Percentiles rank a stretch among this genome's conserved stretches.
These are phyloP conservation scores for Clivina fossor DNA, from an alignment of 2,888 invertebrate genomes.

Conservation along the genomic window DNA sequence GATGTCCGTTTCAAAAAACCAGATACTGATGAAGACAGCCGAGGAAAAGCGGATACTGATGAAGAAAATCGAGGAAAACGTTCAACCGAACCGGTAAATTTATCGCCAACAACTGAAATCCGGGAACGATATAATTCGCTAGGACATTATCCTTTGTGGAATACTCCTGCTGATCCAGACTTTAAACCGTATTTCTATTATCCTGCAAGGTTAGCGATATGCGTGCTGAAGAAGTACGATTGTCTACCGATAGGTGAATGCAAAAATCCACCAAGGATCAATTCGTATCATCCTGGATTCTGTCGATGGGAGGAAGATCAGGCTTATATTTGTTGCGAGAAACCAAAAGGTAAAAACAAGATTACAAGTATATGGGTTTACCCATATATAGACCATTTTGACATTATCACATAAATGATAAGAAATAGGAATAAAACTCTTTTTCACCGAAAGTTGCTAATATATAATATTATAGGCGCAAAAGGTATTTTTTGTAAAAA, in stretches of 20 bases:
- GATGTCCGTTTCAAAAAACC: too few relatives aligned
- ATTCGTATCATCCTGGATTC: slow-evolving; percentile 4
- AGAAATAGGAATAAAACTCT: too few relatives aligned
- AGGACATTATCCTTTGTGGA: slow-evolving; percentile 13
- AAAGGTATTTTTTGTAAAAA: too few relatives aligned
- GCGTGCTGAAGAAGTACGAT: slow-evolving; percentile 19
- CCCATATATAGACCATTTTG: too few relatives aligned
- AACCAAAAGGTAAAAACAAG: slow-evolving; percentile 15
- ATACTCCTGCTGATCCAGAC: slow-evolving; percentile 21
- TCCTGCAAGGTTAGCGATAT: background rate
- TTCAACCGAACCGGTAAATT: slow-evolving; percentile 12
- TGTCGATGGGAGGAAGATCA: slow-evolving; percentile 11
- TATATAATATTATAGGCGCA: too few relatives aligned
- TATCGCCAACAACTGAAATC: slow-evolving; percentile 17
- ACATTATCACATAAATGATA: too few relatives aligned
- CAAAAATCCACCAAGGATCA: slow-evolving; percentile 8
- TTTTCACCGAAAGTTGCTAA: too few relatives aligned
- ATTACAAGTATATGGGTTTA: too few relatives aligned
- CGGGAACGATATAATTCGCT: slow-evolving; percentile 7
- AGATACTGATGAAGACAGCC: too few relatives aligned
- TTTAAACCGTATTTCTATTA: slow-evolving; percentile 4
- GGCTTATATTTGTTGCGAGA: slow-evolving; percentile 29
- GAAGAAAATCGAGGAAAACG: slow-evolving; percentile 11
- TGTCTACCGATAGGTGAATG: slow-evolving; percentile 16
- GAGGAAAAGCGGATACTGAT: too few relatives aligned